Evolutionary conservation across 2,113 vertebrate genomes (phyloP), one percentile per base, ranked within the genome.

Genomic region (Trogon surrucura): DNA sequence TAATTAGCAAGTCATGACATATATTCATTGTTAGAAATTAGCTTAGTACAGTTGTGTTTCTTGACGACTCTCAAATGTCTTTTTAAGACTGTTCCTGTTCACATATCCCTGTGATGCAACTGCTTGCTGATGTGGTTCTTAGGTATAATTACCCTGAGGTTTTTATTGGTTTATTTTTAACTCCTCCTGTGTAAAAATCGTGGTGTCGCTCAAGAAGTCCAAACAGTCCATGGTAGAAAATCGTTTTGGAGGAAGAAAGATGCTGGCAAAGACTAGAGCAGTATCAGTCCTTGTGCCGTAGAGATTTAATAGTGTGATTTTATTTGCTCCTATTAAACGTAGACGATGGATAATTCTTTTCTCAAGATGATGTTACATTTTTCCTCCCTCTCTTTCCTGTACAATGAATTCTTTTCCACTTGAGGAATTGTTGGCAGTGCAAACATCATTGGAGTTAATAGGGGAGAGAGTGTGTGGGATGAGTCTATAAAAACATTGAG

Each of bases 11-110:
- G 5, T 58, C 4, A 16, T 54, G 30, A 26, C 5, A 16, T 48
- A 75, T 69, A 47, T 7, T 30, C 61, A 6, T 80, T 87, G 44
- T 66, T 34, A 83, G 58, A 77, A 90, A 66, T 16, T 48, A 66
- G 10, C 23, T 34, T 48, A 29, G 11, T 38, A 21, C 9, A 56
- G 0, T 14, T 21, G 8, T 0, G 0, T 2, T n/a, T 80, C 85
- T 85, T 41, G 21, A 32, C 8, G 21, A 32, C 8, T 80, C 36
- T 65, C 8, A 36, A 4, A 36, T 44, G 2, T 57, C 9, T 58
- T 80, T 26, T 54, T 3, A 13, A 41, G 29, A 29, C n/a, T 70
- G 80, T 30, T 71, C 51, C 27, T 87, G 16, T 32, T 92, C 5
- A 5, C 13, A 1, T 23, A 10, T 25, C 27, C 12, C 29, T 85